These are phyloP conservation scores for Platycheirus albimanus DNA, from an alignment of 2,888 invertebrate genomes.

Conservation along the genomic window DNA sequence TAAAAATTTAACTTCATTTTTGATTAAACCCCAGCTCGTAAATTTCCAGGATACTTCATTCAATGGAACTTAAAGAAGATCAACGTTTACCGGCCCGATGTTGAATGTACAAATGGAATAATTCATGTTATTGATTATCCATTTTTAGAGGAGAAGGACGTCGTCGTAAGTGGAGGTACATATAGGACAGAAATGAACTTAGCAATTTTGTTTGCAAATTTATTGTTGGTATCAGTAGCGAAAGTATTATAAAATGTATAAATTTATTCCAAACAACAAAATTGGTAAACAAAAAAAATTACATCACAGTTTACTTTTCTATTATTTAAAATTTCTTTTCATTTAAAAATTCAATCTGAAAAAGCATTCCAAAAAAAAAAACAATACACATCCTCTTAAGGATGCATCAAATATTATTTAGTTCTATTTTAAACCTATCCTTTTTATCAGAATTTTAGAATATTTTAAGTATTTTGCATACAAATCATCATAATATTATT, in stretches of 20 bases:
- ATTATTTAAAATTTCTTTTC: constrained; percentile 30
- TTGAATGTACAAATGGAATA: constrained; percentile 97
- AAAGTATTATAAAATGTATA: constrained; percentile 80
- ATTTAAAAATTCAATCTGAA: constrained; percentile 25
- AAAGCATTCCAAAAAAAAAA: constrained; percentile 48
- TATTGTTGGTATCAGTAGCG: constrained; percentile 82
- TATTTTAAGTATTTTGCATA: constrained; percentile 30
- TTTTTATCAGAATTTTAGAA: constrained; percentile 13
- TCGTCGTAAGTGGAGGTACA: constrained; percentile 85
- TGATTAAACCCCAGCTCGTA: constrained; percentile 70
- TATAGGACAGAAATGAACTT: constrained; percentile 81
- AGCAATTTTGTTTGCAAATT: constrained; percentile 82
- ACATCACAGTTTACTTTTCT: constrained; percentile 41
- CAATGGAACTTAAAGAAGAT: constrained; percentile 93
- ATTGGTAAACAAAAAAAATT: constrained; percentile 40
- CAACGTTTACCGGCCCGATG: constrained; percentile 94
- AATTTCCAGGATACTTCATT: constrained; percentile 89
- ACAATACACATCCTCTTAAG: neutral
- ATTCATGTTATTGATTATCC: constrained; percentile 97
- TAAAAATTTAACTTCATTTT: constrained; percentile 51
- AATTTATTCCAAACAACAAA: constrained; percentile 49
- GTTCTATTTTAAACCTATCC: constrained; percentile 24
- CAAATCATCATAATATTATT: constrained; percentile 11
- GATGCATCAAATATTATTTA: neutral
- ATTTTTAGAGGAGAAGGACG: constrained; percentile 92